phyloP scores from a whole-genome alignment of 1,140 invertebrate species.

The Sinonovacula constricta region DNA sequence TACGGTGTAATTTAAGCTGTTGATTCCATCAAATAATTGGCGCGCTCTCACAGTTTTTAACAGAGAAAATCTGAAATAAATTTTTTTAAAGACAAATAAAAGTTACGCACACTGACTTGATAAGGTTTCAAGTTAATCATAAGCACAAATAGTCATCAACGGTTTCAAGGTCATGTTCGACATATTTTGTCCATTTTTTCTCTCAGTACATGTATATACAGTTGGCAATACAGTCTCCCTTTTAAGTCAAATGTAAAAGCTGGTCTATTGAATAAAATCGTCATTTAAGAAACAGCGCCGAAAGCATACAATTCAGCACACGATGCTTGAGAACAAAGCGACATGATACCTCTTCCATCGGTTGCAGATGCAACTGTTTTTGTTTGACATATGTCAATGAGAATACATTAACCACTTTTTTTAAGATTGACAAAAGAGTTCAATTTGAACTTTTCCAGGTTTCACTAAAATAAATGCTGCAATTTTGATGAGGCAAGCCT shows the following conservation, averaged over 20 bases:
- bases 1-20: slow-evolving; percentile 28
- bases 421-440: too few species aligned
- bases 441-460: too few species aligned
- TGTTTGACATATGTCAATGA: not conserved
- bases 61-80: slow-evolving; percentile 22
- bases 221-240: not conserved
- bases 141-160: not conserved
- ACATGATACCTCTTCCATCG: not conserved
- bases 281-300: too few species aligned
- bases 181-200: not conserved
- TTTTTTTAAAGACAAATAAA: not conserved
- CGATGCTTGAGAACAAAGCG: too few species aligned
- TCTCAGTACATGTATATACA: not conserved
- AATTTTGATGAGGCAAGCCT: too few species aligned
- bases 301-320: too few species aligned
- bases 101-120: not conserved
- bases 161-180: not conserved
- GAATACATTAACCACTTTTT: too few species aligned
- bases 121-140: not conserved
- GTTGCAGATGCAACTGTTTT: not conserved
- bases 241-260: not conserved
- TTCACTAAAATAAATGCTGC: too few species aligned
- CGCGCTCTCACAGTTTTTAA: slow-evolving; percentile 26
- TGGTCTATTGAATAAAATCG: not conserved
- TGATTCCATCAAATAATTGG: slow-evolving; percentile 21